Evolutionary conservation across 2,888 invertebrate species (phyloP), one percentile per base, ranked within the genome.

Genomic region (Morpho deidamia): DNA sequence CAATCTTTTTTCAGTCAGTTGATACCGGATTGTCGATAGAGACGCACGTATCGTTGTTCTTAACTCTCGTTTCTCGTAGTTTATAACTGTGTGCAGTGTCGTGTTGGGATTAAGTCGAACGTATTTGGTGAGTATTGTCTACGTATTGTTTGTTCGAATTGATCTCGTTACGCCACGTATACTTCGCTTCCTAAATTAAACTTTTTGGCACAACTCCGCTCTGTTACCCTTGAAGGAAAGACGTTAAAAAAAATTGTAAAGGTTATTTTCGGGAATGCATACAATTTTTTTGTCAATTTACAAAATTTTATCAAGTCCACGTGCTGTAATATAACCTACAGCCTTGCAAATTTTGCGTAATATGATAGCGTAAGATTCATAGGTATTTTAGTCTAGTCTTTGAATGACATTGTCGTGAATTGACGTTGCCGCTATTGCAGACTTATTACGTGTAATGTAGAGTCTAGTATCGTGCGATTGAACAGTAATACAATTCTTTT

Each of bases 141-240:
- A 8, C 44, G 33, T 23, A 46, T 53, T 60, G 53, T 51, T 48
- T 57, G 44, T 58, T 65, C 55, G 69, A 75, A 77, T 68, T 81
- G 77, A 76, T 78, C 76, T 78, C 79, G 75, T 65, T 64, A 46
- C 53, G 64, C 59, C 60, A 59, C 54, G 61, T 55, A 40, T 23
- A 56, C 60, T 59, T 51, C 54, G 59, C 61, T 61, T 72, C 69
- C 78, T 77, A 74, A 84, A 86, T 87, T 87, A 87, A 78, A 75
- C 67, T 62, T 63, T 76, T 85, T 86, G 85, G 85, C 85, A 85
- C 72, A 67, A 61, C 61, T 58, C 66, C 56, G 60, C 58, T 58
- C 59, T 68, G 56, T 40, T 77, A 81, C 76, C 85, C 86, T 87
- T 86, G 69, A 67, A 54, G 40, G 49, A 43, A 43, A 44, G 49